Conservation (phyloP, 1,140 invertebrate species). For the Amyelois transitella region DNA sequence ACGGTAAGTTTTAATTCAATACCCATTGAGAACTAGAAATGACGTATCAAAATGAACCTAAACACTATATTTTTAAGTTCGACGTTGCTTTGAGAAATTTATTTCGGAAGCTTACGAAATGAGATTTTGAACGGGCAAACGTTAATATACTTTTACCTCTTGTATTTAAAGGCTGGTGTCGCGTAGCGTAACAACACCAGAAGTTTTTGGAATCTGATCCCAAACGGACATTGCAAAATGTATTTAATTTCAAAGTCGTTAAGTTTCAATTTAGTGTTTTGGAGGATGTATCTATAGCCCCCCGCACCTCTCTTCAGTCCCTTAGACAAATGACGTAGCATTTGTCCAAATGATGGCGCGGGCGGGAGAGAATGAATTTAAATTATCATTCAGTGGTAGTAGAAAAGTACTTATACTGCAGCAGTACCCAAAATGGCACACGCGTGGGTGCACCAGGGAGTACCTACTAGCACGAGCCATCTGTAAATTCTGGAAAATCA, state of each 20-base stretch:
- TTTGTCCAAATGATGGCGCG: conserved; percentile 76
- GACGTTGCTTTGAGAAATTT: conserved; percentile 53
- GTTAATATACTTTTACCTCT: conserved; percentile 33
- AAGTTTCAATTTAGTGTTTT: conserved; percentile 28
- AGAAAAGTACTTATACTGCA: conserved; percentile 66
- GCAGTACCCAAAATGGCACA: conserved; percentile 54
- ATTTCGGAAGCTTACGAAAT: conserved; percentile 65
- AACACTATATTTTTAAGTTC: conserved; percentile 34
- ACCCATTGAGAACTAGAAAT: conserved; percentile 46
- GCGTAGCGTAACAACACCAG: conserved; percentile 31
- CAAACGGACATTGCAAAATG: conserved; percentile 27
- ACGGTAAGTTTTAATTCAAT: conserved; percentile 72
- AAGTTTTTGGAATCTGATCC: conserved; percentile 60
- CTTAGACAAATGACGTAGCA: conserved; percentile 74
- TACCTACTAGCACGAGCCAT: no score
- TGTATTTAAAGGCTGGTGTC: conserved; percentile 34
- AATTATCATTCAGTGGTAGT: conserved; percentile 76
- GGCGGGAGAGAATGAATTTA: conserved; percentile 76
- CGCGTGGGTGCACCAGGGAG: conserved; percentile 26
- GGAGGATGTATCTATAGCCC: conserved; percentile 14
- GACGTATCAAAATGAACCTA: conserved; percentile 48
- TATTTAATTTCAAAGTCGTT: conserved; percentile 10
- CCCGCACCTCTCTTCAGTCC: conserved; percentile 43
- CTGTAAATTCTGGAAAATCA: neutral
- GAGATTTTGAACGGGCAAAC: conserved; percentile 31